Conservation (phyloP, 2,888 invertebrate genomes). For the Xiphydria camelus region DNA sequence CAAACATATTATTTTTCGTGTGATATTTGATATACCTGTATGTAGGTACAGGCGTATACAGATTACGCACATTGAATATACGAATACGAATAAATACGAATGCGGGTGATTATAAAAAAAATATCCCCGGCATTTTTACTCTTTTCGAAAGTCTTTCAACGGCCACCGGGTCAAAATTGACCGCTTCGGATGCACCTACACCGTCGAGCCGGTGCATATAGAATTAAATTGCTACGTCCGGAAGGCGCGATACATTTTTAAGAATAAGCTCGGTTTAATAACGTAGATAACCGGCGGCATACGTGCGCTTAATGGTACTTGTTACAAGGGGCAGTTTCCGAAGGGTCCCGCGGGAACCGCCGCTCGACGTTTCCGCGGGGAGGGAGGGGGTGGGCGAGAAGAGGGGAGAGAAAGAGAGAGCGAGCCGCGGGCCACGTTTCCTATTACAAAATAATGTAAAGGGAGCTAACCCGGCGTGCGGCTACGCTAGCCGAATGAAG, state of each 20-base stretch:
- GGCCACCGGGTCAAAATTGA: too few species aligned
- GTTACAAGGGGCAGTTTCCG: conserved; percentile 19
- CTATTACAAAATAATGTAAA: conserved; percentile 40
- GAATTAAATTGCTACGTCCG: not conserved
- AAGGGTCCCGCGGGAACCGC: conserved; percentile 10
- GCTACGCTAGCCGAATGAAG: conserved; percentile 7
- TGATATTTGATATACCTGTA: too few species aligned
- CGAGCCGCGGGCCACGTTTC: conserved; percentile 33
- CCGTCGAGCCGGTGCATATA: too few species aligned
- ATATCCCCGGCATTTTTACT: too few species aligned
- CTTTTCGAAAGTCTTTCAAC: too few species aligned
- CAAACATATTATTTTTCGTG: too few species aligned
- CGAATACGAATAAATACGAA: too few species aligned
- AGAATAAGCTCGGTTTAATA: not conserved
- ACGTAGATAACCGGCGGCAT: conserved; percentile 11
- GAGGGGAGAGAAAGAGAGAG: too few species aligned
- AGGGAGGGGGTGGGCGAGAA: not conserved
- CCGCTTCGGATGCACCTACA: too few species aligned
- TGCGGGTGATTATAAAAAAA: too few species aligned
- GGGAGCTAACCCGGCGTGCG: conserved; percentile 7
- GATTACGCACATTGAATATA: too few species aligned
- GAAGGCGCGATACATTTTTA: not conserved
- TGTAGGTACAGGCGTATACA: too few species aligned
- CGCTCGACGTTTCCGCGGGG: not conserved
- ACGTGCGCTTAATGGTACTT: conserved; percentile 11